Conservation (phyloP, 1,140 invertebrate genomes). For the Drosophila nebulosa region DNA sequence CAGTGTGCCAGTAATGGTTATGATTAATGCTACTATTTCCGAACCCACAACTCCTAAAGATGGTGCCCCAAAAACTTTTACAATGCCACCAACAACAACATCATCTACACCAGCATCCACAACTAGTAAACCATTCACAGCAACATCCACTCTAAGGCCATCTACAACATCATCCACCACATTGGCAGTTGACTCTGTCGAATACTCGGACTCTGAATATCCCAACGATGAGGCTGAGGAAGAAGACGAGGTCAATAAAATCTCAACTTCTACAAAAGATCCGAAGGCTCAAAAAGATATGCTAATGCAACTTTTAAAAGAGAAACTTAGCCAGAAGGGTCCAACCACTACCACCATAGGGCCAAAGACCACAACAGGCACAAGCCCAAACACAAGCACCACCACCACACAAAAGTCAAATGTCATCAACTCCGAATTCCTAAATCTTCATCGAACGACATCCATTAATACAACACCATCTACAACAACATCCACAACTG, state of each 20-base stretch:
- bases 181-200: background rate
- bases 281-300: constrained; percentile 23
- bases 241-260: constrained; percentile 27
- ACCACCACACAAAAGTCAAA: background rate
- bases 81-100: too few species aligned
- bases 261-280: background rate
- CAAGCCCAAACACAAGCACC: too few species aligned
- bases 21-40: constrained; percentile 12
- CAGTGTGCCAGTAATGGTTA: constrained; percentile 11
- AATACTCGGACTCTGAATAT: constrained; percentile 49
- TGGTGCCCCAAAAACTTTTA: too few species aligned
- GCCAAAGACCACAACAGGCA: background rate
- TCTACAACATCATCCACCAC: background rate
- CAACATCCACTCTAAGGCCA: background rate
- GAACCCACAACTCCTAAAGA: background rate
- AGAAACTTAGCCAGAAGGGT: constrained; percentile 7
- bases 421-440: too few species aligned
- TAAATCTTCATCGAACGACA: too few species aligned
- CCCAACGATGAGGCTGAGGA: constrained; percentile 55
- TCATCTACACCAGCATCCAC: too few species aligned
- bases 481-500: background rate
- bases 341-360: background rate
- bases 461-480: background rate
- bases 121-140: too few species aligned
- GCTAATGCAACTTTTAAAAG: constrained; percentile 16